Evolutionary conservation across 2,113 vertebrate genomes (phyloP).

Genomic region (Corythornis madagascariensis): DNA sequence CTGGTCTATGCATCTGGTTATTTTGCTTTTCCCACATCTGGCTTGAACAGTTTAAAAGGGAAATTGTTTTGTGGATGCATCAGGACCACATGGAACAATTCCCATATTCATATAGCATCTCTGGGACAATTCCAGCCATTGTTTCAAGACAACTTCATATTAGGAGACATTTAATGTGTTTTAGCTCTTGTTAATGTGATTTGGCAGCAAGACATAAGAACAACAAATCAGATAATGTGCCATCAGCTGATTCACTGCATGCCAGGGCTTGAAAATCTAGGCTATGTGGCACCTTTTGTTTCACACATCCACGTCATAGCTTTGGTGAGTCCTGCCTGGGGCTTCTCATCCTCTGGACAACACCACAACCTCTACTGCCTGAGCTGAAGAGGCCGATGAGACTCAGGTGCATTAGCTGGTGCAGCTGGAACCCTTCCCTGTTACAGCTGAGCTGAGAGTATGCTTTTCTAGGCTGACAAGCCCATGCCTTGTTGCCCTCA

Average conservation of each 20-base stretch:
- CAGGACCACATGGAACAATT: conserved; percentile 1
- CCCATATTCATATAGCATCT: neutral
- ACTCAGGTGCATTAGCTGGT: neutral
- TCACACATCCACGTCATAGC: neutral
- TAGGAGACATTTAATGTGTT: conserved; percentile 10
- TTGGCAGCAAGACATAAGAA: neutral
- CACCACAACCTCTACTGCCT: neutral
- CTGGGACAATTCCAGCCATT: conserved; percentile 51
- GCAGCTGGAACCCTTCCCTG: fast-evolving
- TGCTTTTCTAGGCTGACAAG: neutral
- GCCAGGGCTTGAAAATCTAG: neutral
- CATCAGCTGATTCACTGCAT: neutral
- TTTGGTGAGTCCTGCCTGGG: neutral
- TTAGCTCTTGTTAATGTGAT: conserved; percentile 12
- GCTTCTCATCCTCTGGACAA: neutral
- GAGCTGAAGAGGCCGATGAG: neutral
- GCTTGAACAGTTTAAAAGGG: neutral
- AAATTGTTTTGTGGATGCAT: neutral
- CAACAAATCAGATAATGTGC: neutral
- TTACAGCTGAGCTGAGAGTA: neutral
- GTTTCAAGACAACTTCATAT: conserved; percentile 25
- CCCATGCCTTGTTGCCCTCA: neutral
- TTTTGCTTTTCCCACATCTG: conserved; percentile 7
- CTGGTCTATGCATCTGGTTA: neutral
- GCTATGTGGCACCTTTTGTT: neutral